These are phyloP conservation scores for Alligator mississippiensis DNA, from an alignment of 2,113 vertebrate genomes.

Conservation along the genomic window DNA sequence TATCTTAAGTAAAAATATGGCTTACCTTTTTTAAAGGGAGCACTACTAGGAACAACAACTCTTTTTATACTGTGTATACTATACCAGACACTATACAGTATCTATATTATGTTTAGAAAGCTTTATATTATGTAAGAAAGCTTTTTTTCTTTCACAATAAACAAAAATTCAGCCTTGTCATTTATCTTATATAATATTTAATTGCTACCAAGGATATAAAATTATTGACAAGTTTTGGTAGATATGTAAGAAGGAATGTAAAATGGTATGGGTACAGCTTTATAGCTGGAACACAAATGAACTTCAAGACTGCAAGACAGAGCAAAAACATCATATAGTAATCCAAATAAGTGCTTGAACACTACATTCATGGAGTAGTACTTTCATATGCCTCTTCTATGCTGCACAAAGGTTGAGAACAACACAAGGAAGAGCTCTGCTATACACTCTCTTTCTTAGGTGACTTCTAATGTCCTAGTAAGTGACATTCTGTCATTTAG, in stretches of 20 bases:
- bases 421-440: neutral
- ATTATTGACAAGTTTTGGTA: neutral
- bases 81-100: neutral
- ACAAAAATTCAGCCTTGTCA: neutral
- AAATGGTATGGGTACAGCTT: neutral
- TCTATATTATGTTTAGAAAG: neutral
- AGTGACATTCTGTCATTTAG: slow-evolving; percentile 37
- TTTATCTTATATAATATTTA: slow-evolving; percentile 14
- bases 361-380: neutral
- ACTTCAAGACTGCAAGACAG: neutral
- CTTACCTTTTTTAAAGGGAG: neutral
- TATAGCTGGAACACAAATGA: neutral
- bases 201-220: neutral
- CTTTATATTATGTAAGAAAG: too few species aligned
- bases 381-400: neutral
- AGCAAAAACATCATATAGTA: neutral
- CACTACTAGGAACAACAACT: neutral
- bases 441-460: slow-evolving; percentile 6
- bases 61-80: neutral
- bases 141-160: neutral
- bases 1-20: neutral
- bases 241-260: neutral
- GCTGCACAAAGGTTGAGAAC: neutral
- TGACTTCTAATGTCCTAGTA: neutral
- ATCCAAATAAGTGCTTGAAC: neutral